phyloP scores from a whole-genome alignment of 2,888 invertebrate genomes.

The Brachyptera putata region DNA sequence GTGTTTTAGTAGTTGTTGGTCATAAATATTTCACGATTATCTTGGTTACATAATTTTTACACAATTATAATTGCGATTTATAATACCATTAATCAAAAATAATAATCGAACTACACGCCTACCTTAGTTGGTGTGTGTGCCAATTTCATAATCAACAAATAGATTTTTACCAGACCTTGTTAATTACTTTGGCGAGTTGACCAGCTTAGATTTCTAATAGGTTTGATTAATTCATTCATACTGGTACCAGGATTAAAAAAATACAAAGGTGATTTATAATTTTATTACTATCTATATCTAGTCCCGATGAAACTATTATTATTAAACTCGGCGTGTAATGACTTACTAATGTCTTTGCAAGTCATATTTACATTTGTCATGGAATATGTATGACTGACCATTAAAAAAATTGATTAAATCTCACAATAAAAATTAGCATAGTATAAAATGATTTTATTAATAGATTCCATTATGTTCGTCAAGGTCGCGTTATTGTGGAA shows the following conservation, averaged over 20 bases:
- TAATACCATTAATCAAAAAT: not conserved
- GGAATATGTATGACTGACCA: not conserved
- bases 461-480: not conserved
- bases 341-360: not conserved
- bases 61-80: not conserved
- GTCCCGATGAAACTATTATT: conserved; percentile 2
- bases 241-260: not conserved
- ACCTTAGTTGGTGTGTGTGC: not conserved
- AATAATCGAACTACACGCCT: not conserved
- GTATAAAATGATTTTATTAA: not conserved
- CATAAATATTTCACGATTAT: too few relatives aligned
- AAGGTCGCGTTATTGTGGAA: not conserved
- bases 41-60: too few relatives aligned
- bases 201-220: conserved; percentile 6
- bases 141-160: conserved; percentile 12
- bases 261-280: not conserved
- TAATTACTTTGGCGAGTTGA: conserved; percentile 16
- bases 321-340: not conserved
- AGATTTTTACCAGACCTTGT: conserved; percentile 9
- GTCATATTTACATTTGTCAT: not conserved
- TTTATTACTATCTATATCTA: not conserved
- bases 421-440: conserved; percentile 6
- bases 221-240: conserved; percentile 17
- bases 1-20: too few relatives aligned
- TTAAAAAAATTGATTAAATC: not conserved